phyloP scores from a whole-genome alignment of 2,797 vertebrate species.

The Acipenser transmontanus region DNA sequence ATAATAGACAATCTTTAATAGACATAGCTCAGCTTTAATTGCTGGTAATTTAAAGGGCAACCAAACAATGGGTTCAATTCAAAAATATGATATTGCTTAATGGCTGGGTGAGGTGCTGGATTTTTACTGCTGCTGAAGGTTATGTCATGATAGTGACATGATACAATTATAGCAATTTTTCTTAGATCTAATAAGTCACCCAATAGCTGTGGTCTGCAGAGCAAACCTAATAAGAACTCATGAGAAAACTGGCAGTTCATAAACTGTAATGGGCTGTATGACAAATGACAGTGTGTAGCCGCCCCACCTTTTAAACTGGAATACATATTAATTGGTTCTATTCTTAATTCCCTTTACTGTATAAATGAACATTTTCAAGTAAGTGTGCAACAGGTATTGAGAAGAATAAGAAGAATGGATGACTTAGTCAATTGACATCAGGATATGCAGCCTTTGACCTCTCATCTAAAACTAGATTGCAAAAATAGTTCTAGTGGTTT shows the following conservation, averaged over 20 bases:
- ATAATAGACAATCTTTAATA: slow-evolving; percentile 4
- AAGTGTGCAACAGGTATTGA: too few relatives aligned
- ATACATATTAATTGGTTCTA: too few relatives aligned
- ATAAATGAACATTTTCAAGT: too few relatives aligned
- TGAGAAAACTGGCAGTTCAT: too few relatives aligned
- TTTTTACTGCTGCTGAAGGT: not conserved
- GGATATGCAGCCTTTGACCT: too few relatives aligned
- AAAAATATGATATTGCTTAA: slow-evolving; percentile 10
- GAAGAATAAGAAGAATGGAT: too few relatives aligned
- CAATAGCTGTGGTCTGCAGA: not conserved
- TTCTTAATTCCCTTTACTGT: too few relatives aligned
- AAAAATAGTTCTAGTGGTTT: too few relatives aligned
- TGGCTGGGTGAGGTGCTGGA: slow-evolving; percentile 3
- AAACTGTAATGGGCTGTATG: not conserved
- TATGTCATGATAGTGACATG: not conserved
- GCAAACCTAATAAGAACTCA: too few relatives aligned
- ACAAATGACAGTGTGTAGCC: not conserved
- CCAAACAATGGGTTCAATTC: slow-evolving; percentile 3
- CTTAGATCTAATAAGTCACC: not conserved
- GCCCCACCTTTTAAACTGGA: too few relatives aligned
- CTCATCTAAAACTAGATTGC: too few relatives aligned
- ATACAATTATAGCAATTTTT: not conserved
- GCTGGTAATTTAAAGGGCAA: not conserved
- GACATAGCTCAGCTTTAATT: not conserved
- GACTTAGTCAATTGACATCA: too few relatives aligned